Evolutionary conservation across 2,888 invertebrate species (phyloP), one percentile per base, ranked within the genome.

Genomic region (Cheilosia pagana): DNA sequence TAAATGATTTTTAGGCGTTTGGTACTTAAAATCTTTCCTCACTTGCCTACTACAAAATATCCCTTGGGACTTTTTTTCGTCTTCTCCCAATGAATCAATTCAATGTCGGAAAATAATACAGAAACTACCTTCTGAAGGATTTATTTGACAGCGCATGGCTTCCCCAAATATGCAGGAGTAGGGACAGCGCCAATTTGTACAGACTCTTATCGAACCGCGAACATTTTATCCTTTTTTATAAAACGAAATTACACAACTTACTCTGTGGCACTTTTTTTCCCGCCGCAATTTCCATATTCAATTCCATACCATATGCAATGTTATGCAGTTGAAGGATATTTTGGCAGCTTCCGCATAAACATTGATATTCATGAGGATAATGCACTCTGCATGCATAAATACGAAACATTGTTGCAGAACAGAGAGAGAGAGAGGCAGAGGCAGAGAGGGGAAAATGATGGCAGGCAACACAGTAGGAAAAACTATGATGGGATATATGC

Each of bases 341-440:
- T 83, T 78, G 74, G 74, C 55, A 79, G 52, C 31, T 77, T 60
- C 48, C 5, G 55, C 45, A 60, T 62, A 68, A 68, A 83, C 74
- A 68, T 74, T 79, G 41, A 75, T 83, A 79, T 83, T 83, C 83
- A 83, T 70, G 63, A 78, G 74, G 75, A 83, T 79, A 83, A 83
- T 83, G 78, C 68, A 79, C 79, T 63, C 59, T 77, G 81, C 59
- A 71, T 77, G 55, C 45, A 72, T 48, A 63, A 63, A 62, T 62
- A 63, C 71, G 39, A 31, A 43, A 67, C 68, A 60, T 21, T 10
- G 23, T 53, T 45, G 31, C 48, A 35, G 41, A 59, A 63, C 21
- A 53, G 41, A 16, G 16, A n/a, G 16, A 21, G 19, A 45, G 10
- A 23, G 23, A n/a, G n/a, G n/a, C n/a, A n/a, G n/a, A n/a, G n/a